Evolutionary conservation across 2,113 vertebrate species (phyloP), one percentile per base, ranked within the genome.

Genomic region (Sceloporus tristichus): DNA sequence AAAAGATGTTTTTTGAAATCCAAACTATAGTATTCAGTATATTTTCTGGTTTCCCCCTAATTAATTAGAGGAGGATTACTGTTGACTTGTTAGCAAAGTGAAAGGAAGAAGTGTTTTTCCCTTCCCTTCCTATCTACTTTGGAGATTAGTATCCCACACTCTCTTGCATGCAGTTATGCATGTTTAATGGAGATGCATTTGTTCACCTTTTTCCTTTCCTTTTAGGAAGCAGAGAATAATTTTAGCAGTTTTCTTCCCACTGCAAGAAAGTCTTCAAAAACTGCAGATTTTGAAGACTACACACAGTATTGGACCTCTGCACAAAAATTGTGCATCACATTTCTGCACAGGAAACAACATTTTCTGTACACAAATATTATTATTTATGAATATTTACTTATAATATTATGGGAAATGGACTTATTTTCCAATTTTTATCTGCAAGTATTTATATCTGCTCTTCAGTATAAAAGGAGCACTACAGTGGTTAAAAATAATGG

Each of bases 1-100:
- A 40, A 86, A 86, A 23, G 42, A 86, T 79, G 42, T 40, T 53
- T 86, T 86, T 62, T 25, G 70, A 84, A 38, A 53, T 25, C 25
- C 68, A 71, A 54, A 34, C 27, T 19, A 71, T 19, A 34, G 27
- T 27, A 54, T 79, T 14, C 4, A 54, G 48, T 56, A 29, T 13
- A 77, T 74, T 34, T 74, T 74, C 34, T 74, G 34, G 48, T 27
- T 77, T 77, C 48, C 0, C 75, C 75, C 38, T 77, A 77, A 77
- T 77, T 48, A 77, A 77, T 77, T 77, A 77, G 75, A 27, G 42
- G 19, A 2, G 9, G 8, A 2, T 1, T 53, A 48, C 53, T 77
- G 75, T 80, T 80, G 34, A 59, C 27, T 54, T 80, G 29, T 48
- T 53, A 23, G 42, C 25, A 53, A 9, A 27, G 23, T 34, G 25